Evolutionary conservation across 2,888 invertebrate species (phyloP).

Genomic region (Hemaris fuciformis): DNA sequence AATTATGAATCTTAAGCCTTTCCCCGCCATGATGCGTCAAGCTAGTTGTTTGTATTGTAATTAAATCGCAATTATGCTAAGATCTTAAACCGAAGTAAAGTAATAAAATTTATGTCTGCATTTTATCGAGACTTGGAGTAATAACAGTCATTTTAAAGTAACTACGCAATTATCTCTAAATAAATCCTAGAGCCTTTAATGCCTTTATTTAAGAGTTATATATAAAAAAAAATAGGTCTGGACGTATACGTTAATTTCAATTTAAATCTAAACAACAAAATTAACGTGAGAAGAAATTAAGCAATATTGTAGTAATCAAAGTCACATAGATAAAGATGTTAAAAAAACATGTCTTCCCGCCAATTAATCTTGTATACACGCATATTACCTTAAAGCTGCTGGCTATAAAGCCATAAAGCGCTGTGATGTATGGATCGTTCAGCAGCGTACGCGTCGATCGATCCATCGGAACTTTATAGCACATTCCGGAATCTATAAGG

Average conservation of each 20-base stretch:
- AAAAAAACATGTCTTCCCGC: conserved; percentile 7
- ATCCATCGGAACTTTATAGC: conserved; percentile 43
- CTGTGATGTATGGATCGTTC: conserved; percentile 52
- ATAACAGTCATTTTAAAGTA: neutral
- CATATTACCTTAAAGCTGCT: neutral
- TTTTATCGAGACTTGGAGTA: neutral
- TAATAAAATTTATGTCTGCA: neutral
- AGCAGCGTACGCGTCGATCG: conserved; percentile 36
- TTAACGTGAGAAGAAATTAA: neutral
- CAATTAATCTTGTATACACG: conserved; percentile 11
- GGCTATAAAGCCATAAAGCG: conserved; percentile 42
- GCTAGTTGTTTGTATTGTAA: neutral
- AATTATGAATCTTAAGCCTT: too few species aligned
- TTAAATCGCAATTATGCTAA: neutral
- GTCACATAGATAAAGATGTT: neutral
- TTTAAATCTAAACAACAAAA: neutral
- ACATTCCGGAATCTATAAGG: conserved; percentile 43
- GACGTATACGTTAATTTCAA: too few species aligned
- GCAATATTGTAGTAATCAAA: neutral
- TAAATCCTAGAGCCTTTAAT: neutral
- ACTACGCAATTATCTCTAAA: neutral
- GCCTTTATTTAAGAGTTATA: too few species aligned
- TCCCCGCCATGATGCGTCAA: too few species aligned
- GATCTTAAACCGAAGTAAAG: conserved; percentile 18
- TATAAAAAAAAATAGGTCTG: too few species aligned